A percentile compares a stretch with the other conserved stretches of the same genome.
phyloP scores from a whole-genome alignment of 2,113 vertebrate genomes.

The Sphyrna mokarran region DNA sequence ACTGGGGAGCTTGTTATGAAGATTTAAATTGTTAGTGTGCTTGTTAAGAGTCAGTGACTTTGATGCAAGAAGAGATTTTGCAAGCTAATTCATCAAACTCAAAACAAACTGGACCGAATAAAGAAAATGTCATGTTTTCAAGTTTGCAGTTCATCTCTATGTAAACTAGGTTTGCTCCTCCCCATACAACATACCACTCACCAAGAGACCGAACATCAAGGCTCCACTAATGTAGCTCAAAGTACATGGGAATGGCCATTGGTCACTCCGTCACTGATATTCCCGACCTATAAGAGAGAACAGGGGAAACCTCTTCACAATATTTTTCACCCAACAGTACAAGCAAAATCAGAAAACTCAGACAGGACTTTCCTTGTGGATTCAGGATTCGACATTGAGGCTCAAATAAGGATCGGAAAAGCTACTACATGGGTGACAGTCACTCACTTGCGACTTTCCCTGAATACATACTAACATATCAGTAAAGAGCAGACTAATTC shows the following conservation, averaged over 20 bases:
- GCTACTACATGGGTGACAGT: too few species aligned
- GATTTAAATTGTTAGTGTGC: not conserved
- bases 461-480: too few species aligned
- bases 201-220: not conserved
- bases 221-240: not conserved
- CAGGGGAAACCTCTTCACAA: not conserved
- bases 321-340: not conserved
- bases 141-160: not conserved
- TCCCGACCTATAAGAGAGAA: not conserved
- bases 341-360: not conserved
- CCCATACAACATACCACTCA: not conserved
- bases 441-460: too few species aligned
- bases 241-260: too few species aligned
- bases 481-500: too few species aligned
- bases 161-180: not conserved
- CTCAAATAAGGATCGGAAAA: too few species aligned
- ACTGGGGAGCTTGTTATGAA: conserved; percentile 34
- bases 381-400: not conserved
- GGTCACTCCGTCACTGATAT: not conserved
- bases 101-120: not conserved
- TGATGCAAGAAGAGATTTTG: not conserved
- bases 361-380: not conserved
- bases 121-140: not conserved
- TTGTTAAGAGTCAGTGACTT: not conserved
- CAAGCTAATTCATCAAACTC: conserved; percentile 25